phyloP scores from a whole-genome alignment of 2,888 invertebrate genomes.

The Diarsia dahlii region DNA sequence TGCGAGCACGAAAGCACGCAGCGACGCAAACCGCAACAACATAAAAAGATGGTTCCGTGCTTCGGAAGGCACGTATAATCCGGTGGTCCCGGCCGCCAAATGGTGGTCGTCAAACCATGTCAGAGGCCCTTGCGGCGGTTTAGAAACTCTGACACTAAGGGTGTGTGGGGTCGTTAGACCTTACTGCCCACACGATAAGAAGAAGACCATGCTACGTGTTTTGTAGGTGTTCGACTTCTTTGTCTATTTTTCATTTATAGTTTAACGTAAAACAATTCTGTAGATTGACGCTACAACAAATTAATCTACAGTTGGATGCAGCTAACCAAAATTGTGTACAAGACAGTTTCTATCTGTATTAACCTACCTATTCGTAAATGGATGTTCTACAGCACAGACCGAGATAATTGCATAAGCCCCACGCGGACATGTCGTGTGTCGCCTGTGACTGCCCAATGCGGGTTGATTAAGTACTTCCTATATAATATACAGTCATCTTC shows the following conservation, averaged over 20 bases:
- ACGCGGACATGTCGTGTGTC: constrained; percentile 15
- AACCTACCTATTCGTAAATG: constrained; percentile 17
- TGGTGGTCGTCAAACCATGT: too few species aligned
- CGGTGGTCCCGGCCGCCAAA: too few species aligned
- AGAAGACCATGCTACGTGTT: too few species aligned
- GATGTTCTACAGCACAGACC: not conserved
- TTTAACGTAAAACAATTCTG: not conserved
- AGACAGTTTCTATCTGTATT: not conserved
- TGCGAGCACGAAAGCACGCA: too few species aligned
- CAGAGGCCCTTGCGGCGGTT: too few species aligned
- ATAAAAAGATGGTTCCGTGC: too few species aligned
- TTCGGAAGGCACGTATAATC: too few species aligned
- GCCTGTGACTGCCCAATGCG: constrained; percentile 26
- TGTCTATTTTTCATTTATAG: not conserved
- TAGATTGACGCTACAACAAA: not conserved
- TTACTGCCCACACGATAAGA: too few species aligned
- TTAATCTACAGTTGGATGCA: not conserved
- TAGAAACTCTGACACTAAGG: too few species aligned
- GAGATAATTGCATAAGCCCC: constrained; percentile 48
- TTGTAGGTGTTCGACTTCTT: not conserved
- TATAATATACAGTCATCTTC: not conserved
- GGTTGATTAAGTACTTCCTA: constrained; percentile 29
- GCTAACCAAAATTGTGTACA: not conserved
- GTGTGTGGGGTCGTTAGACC: too few species aligned
- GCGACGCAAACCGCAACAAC: too few species aligned